Conservation (phyloP, 2,113 vertebrate genomes). For the Malaclemys terrapin region DNA sequence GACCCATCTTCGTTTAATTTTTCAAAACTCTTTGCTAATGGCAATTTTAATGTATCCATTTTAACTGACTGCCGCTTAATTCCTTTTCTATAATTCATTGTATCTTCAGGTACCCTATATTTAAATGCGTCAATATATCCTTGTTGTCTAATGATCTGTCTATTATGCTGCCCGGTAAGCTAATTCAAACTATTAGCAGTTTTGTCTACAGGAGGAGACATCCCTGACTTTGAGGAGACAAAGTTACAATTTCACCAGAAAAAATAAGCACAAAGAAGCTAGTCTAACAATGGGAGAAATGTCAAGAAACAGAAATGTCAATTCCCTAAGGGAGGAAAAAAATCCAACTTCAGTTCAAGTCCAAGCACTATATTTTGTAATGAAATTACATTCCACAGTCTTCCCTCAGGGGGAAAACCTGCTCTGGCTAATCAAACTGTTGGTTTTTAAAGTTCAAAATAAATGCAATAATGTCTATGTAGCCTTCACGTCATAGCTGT, state of each 20-base stretch:
- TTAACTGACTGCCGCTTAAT: slow-evolving; percentile 14
- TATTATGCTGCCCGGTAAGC: slow-evolving; percentile 18
- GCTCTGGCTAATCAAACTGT: slow-evolving; percentile 69
- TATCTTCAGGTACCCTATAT: slow-evolving; percentile 11
- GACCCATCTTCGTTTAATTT: neutral
- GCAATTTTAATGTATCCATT: neutral
- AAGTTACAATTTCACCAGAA: slow-evolving; percentile 37
- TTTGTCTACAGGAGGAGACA: slow-evolving; percentile 60
- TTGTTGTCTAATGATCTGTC: slow-evolving; percentile 59
- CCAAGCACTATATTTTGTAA: slow-evolving; percentile 59
- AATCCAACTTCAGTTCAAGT: slow-evolving; percentile 59
- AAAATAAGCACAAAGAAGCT: slow-evolving; percentile 47
- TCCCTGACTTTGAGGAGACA: slow-evolving; percentile 61
- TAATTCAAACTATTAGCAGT: slow-evolving; percentile 68
- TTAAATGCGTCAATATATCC: neutral
- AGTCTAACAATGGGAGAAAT: slow-evolving; percentile 69
- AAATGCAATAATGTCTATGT: slow-evolving; percentile 50
- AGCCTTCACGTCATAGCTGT: neutral
- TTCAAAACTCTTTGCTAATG: neutral
- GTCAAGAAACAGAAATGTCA: slow-evolving; percentile 80
- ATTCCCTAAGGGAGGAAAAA: slow-evolving; percentile 61
- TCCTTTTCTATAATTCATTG: slow-evolving; percentile 27
- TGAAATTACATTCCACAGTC: slow-evolving; percentile 65
- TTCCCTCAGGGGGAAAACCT: slow-evolving; percentile 50
- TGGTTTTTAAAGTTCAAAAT: slow-evolving; percentile 71